Percentiles rank a stretch among this genome's conserved stretches.
These are phyloP conservation scores for Hypotaenidia philippensis DNA, from an alignment of 2,797 vertebrate species.

Conservation along the genomic window DNA sequence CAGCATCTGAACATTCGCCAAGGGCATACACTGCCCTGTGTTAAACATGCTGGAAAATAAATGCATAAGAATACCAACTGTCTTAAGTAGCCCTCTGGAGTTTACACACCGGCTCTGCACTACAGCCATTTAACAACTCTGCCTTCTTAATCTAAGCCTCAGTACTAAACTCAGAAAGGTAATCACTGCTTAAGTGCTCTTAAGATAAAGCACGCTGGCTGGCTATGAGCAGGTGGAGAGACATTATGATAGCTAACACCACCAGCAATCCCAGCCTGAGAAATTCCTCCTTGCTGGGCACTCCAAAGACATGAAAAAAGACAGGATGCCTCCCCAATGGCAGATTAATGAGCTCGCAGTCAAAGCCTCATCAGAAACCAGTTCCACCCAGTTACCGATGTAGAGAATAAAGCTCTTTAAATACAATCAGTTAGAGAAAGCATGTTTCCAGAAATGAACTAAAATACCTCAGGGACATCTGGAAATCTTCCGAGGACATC, in stretches of 20 bases:
- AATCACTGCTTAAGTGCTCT: neutral
- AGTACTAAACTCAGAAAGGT: neutral
- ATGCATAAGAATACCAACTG: neutral
- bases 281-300: neutral
- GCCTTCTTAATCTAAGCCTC: neutral
- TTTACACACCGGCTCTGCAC: neutral
- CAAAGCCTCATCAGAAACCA: neutral
- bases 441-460: neutral
- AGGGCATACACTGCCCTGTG: neutral
- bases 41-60: neutral
- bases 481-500: neutral
- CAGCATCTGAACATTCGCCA: neutral
- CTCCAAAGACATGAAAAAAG: neutral
- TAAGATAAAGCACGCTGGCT: neutral
- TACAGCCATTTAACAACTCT: neutral
- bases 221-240: neutral
- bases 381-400: neutral
- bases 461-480: neutral
- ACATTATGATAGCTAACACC: neutral
- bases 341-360: neutral
- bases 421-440: neutral
- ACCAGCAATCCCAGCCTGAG: neutral
- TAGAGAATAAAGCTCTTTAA: neutral
- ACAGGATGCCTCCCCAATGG: neutral
- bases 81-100: neutral